phyloP scores from a whole-genome alignment of 2,797 vertebrate genomes.

The Acanthis flammea region DNA sequence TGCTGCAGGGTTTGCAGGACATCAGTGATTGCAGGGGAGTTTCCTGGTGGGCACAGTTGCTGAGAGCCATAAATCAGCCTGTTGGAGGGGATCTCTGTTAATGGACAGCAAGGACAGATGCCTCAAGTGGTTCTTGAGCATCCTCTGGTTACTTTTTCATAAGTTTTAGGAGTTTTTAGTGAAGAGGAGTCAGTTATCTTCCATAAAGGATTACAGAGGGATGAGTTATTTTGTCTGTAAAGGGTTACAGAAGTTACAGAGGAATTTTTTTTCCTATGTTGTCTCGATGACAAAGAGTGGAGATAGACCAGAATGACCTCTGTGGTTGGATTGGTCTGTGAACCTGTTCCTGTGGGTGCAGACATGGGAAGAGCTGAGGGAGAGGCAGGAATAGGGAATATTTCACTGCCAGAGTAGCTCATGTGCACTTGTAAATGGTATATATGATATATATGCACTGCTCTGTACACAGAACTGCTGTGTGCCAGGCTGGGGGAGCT shows the following conservation, averaged over 20 bases:
- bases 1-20: background rate
- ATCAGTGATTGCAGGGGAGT: background rate
- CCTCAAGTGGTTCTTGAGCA: background rate
- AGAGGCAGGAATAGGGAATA: background rate
- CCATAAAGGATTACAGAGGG: background rate
- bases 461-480: background rate
- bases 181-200: background rate
- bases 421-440: conserved; percentile 26
- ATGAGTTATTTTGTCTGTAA: background rate
- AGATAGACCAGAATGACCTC: background rate
- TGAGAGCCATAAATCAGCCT: background rate
- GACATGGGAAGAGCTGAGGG: background rate
- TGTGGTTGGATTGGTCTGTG: background rate
- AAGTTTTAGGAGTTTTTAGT: background rate
- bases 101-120: background rate
- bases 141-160: background rate
- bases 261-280: background rate
- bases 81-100: background rate
- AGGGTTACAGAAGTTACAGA: background rate
- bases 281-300: background rate
- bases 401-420: background rate
- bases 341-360: background rate
- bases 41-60: background rate
- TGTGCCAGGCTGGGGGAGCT: background rate
- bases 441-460: background rate